A percentile compares a stretch with the other conserved stretches of the same genome.
Conservation (phyloP, 1,140 invertebrate genomes). For the Apocrypta bakeri region DNA sequence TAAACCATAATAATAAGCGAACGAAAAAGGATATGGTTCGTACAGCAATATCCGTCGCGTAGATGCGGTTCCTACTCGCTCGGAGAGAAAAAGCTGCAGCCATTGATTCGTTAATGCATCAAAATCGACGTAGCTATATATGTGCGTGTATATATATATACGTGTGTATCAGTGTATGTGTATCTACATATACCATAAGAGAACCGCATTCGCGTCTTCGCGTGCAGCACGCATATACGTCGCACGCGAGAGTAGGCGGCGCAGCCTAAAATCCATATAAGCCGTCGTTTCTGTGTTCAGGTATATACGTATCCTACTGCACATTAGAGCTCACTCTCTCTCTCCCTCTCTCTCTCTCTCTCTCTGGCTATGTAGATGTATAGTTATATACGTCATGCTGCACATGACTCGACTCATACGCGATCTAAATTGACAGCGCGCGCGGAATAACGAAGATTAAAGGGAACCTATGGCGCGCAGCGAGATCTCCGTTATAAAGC, state of each 20-base stretch:
- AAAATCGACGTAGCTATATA: neutral
- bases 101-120: neutral
- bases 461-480: too few relatives aligned
- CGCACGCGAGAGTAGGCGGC: neutral
- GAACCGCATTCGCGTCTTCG: neutral
- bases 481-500: too few relatives aligned
- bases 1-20: neutral
- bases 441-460: neutral
- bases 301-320: too few relatives aligned
- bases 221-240: neutral
- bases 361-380: too few relatives aligned
- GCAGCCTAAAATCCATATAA: conserved; percentile 1
- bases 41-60: too few relatives aligned
- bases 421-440: neutral
- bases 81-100: neutral
- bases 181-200: neutral
- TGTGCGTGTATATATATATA: neutral
- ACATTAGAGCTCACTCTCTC: neutral
- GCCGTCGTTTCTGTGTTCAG: neutral
- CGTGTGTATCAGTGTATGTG: too few relatives aligned
- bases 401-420: neutral
- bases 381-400: neutral
- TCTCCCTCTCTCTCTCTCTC: too few relatives aligned
- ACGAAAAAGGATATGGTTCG: neutral
- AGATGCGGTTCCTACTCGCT: neutral